Conservation (phyloP, 2,113 vertebrate genomes). For the Ictalurus furcatus region DNA sequence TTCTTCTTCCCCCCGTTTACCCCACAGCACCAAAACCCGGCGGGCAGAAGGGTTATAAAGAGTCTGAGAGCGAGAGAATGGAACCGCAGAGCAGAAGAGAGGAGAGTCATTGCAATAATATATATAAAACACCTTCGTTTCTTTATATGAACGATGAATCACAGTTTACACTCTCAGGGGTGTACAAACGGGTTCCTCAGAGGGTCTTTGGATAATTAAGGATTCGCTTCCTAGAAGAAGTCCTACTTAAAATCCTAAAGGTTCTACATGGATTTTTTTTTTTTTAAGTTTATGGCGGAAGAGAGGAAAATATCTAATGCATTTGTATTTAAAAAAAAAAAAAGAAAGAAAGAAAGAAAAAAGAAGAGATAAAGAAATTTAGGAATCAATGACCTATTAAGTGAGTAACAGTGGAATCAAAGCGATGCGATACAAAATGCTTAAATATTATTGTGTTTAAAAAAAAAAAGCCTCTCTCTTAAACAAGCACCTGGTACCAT, state of each 20-base stretch:
- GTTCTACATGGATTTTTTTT: neutral
- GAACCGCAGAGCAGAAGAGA: neutral
- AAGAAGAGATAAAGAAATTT: neutral
- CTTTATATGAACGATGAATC: neutral
- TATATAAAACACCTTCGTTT: neutral
- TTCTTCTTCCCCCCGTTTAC: neutral
- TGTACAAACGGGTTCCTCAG: neutral
- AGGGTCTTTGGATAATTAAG: neutral
- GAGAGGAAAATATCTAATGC: neutral
- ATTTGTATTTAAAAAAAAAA: neutral
- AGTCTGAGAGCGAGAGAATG: conserved; percentile 35
- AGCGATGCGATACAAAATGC: neutral
- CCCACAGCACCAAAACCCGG: neutral
- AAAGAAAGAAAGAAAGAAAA: neutral
- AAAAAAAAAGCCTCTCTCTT: neutral
- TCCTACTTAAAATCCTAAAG: neutral
- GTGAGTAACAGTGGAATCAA: neutral
- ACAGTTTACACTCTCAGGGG: neutral
- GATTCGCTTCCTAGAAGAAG: neutral
- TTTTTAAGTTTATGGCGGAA: neutral
- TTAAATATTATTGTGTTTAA: neutral
- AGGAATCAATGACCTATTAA: neutral
- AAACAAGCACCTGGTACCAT: neutral
- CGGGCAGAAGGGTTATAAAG: conserved; percentile 62
- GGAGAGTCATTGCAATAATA: neutral